These are phyloP conservation scores for Vanessa tameamea DNA, from an alignment of 1,140 invertebrate genomes.

Conservation along the genomic window DNA sequence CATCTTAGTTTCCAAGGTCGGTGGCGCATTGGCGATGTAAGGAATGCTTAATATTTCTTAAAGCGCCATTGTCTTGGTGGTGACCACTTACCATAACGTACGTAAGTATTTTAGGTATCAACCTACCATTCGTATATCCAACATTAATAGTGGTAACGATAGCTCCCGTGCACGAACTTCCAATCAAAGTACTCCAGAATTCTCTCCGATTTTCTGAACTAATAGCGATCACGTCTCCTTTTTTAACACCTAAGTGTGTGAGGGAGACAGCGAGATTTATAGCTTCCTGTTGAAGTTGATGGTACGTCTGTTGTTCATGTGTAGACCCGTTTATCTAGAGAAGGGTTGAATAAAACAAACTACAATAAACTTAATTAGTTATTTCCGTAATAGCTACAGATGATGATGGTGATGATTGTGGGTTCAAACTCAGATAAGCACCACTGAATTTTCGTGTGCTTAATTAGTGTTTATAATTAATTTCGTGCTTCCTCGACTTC, in stretches of 20 bases:
- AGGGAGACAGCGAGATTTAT: constrained; percentile 65
- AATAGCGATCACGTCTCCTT: constrained; percentile 56
- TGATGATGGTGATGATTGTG: not conserved
- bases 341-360: not conserved
- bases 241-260: constrained; percentile 52
- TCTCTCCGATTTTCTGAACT: constrained; percentile 58
- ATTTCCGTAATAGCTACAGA: too few relatives aligned
- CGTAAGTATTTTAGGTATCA: too few relatives aligned
- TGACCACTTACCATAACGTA: too few relatives aligned
- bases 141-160: constrained; percentile 53
- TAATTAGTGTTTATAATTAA: too few relatives aligned
- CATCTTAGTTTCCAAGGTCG: too few relatives aligned
- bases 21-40: too few relatives aligned
- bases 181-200: constrained; percentile 55
- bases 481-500: too few relatives aligned
- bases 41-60: too few relatives aligned
- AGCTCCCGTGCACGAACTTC: constrained; percentile 49
- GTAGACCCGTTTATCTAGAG: constrained; percentile 60
- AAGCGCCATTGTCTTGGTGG: too few relatives aligned
- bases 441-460: too few relatives aligned
- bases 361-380: not conserved
- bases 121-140: constrained; percentile 54
- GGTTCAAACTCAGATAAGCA: too few relatives aligned
- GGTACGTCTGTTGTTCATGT: constrained; percentile 48
- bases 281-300: constrained; percentile 52